A percentile compares a stretch with the other conserved stretches of the same genome.
Evolutionary conservation across 2,113 vertebrate genomes (phyloP).

Genomic region (Sceloporus tristichus): DNA sequence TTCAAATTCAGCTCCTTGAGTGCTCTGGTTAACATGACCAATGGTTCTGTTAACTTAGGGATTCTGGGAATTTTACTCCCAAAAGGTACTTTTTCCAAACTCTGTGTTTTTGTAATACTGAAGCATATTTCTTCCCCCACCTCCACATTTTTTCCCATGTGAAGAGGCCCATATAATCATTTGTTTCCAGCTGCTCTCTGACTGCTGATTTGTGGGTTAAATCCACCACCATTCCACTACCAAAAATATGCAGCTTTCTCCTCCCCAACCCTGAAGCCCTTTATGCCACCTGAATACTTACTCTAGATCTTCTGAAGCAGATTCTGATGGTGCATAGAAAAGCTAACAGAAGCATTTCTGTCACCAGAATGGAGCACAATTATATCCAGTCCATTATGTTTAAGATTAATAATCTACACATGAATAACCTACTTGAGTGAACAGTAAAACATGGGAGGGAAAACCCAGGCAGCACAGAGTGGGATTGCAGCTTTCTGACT

Average conservation of each 20-base stretch:
- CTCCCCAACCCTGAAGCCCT: background rate
- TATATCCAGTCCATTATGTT: background rate
- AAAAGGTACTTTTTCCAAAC: no score
- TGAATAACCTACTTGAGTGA: background rate
- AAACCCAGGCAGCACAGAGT: background rate
- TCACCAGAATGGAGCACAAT: background rate
- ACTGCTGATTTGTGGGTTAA: background rate
- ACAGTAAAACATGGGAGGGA: background rate
- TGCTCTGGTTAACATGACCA: no score
- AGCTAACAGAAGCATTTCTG: no score
- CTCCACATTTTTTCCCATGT: no score
- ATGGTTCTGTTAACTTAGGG: no score
- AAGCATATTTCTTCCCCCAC: no score
- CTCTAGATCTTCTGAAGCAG: background rate
- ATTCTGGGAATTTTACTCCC: no score
- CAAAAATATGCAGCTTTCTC: background rate
- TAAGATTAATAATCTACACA: background rate
- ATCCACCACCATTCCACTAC: no score
- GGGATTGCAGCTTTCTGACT: background rate
- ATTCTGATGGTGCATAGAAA: no score
- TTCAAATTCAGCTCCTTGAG: no score
- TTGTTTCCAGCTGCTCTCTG: background rate
- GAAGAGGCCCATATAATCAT: background rate
- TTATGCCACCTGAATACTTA: background rate
- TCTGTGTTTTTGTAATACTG: background rate